Evolutionary conservation across 2,797 vertebrate genomes (phyloP), one percentile per base, ranked within the genome.

Genomic region (Pristis pectinata): DNA sequence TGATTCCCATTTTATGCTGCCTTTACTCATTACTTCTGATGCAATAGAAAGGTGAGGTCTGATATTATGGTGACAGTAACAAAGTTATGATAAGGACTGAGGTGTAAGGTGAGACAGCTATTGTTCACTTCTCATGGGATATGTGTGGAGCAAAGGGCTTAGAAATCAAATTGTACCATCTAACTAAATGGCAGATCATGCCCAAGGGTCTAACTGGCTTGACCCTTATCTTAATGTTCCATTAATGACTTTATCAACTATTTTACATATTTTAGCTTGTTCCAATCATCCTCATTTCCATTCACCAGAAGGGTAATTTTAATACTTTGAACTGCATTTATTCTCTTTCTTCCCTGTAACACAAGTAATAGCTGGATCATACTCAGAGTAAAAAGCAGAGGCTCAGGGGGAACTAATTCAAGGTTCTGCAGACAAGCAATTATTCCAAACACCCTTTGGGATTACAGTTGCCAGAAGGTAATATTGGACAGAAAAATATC

Each of bases 381-480:
- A 76, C 0, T 10, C 44, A 19, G 17, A 94, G 44, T 76, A n/a
- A 94, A 70, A 76, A 76, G 67, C 5, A 76, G 27, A 74, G 30
- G 92, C 64, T 72, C 70, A 53, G 41, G 72, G 44, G 13, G 17
- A 94, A 94, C 30, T 72, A 76, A 94, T 94, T 76, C 92, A 76
- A 34, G 72, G 67, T 94, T 53, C 92, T 76, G 70, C 44, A 53
- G 92, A 76, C 92, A 94, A 44, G 41, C 92, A 94, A 94, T 94
- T 94, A 94, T 94, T 94, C 92, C 44, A 94, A 53, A 94, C 49
- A 34, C 74, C 92, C 72, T 53, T 11, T 1, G 92, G 70, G 92
- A 94, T 94, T 76, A 56, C 44, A 76, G 44, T 76, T 94, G 92
- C 92, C 92, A 94, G 92, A 94, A 53, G 87, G 61, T 91, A 91